phyloP scores from a whole-genome alignment of 2,888 invertebrate genomes.

The Ditula angustiorana region DNA sequence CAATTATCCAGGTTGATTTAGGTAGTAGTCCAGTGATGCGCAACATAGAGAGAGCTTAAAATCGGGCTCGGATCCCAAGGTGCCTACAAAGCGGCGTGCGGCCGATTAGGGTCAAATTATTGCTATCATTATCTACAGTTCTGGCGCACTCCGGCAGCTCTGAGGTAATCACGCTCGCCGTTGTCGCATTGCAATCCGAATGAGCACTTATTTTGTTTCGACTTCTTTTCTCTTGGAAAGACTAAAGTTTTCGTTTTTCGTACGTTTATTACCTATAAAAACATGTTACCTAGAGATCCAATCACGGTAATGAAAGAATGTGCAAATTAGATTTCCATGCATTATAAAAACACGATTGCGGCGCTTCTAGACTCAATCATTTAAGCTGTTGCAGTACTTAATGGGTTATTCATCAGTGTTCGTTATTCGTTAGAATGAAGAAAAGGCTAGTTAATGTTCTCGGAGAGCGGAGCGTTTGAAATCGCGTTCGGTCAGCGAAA shows the following conservation, averaged over 20 bases:
- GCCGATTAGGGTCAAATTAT: conserved; percentile 83
- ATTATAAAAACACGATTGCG: neutral
- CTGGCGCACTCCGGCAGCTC: conserved; percentile 62
- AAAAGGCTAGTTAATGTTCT: conserved; percentile 36
- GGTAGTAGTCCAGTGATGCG: conserved; percentile 76
- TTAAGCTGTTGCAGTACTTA: neutral
- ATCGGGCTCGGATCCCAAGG: conserved; percentile 78
- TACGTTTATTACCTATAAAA: no score
- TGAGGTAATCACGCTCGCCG: conserved; percentile 67
- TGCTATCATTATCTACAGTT: conserved; percentile 76
- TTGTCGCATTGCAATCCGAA: conserved; percentile 63
- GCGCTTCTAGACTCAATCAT: neutral
- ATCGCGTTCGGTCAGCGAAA: conserved; percentile 76
- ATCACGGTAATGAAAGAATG: neutral
- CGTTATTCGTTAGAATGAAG: conserved; percentile 23
- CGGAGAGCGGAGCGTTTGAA: conserved; percentile 60
- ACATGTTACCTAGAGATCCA: neutral
- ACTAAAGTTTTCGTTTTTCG: neutral
- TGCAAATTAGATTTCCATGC: no score
- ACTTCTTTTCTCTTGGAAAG: conserved; percentile 43
- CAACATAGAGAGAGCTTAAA: conserved; percentile 79
- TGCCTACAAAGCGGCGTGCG: conserved; percentile 77
- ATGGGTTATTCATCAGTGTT: conserved; percentile 3
- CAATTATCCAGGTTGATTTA: conserved; percentile 77
- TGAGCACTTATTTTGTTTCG: conserved; percentile 53